These are phyloP conservation scores for Portunus trituberculatus DNA, from an alignment of 1,140 invertebrate genomes.

Conservation along the genomic window DNA sequence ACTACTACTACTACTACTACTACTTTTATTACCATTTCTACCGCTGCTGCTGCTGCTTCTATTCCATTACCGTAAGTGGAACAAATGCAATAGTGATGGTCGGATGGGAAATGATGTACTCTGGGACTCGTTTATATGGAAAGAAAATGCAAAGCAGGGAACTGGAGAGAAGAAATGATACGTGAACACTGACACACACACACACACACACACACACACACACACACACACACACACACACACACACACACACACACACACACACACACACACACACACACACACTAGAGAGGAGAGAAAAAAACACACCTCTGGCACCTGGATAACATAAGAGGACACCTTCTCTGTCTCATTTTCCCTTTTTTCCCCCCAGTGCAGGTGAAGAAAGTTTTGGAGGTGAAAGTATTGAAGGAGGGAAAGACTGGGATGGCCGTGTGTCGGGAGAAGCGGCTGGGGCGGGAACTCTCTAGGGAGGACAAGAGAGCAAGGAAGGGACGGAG, in stretches of 20 bases:
- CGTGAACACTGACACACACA: too few species aligned
- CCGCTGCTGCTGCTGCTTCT: too few species aligned
- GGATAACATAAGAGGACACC: not conserved
- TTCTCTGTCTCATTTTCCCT: not conserved
- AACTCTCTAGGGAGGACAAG: not conserved
- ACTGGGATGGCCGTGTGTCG: not conserved
- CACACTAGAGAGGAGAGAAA: not conserved
- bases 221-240: too few species aligned
- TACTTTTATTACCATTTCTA: not conserved
- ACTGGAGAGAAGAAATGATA: too few species aligned
- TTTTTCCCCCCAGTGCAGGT: not conserved
- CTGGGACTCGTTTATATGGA: too few species aligned
- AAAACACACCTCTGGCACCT: not conserved
- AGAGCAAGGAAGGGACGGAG: not conserved
- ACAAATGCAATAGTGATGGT: too few species aligned
- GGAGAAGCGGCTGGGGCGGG: not conserved
- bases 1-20: constrained; percentile 14
- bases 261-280: too few species aligned
- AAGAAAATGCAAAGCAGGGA: too few species aligned
- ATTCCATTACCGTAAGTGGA: too few species aligned
- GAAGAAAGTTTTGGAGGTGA: not conserved
- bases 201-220: too few species aligned
- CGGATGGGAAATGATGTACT: too few species aligned
- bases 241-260: too few species aligned
- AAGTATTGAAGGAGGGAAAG: not conserved